A percentile compares a stretch with the other conserved stretches of the same genome.
These are phyloP conservation scores for Ptilorrhoa leucosticta DNA, from an alignment of 2,113 vertebrate species.

Conservation along the genomic window DNA sequence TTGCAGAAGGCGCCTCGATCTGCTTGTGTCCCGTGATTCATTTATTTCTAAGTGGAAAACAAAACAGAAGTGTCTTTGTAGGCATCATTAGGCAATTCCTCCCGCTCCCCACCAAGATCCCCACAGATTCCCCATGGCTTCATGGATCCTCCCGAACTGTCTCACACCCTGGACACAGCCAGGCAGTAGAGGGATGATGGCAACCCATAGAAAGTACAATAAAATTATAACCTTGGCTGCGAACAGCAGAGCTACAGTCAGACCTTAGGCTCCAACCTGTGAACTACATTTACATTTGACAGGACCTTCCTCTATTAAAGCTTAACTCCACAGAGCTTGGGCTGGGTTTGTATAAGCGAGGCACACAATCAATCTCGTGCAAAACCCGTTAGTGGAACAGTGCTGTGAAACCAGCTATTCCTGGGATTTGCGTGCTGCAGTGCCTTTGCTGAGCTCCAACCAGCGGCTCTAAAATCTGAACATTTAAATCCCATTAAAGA, in stretches of 20 bases:
- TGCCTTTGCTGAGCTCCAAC: not conserved
- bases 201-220: not conserved
- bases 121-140: not conserved
- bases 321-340: not conserved
- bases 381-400: not conserved
- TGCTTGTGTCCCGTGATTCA: not conserved
- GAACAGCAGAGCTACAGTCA: not conserved
- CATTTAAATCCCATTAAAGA: conserved; percentile 4
- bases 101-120: not conserved
- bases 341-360: not conserved
- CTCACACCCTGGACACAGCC: not conserved
- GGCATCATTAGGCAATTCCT: not conserved
- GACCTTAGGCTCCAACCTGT: not conserved
- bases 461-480: not conserved
- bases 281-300: not conserved
- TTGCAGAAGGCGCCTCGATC: not conserved
- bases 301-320: not conserved
- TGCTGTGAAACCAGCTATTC: not conserved
- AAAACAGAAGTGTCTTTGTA: not conserved
- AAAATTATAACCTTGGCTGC: not conserved
- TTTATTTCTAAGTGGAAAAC: not conserved
- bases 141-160: not conserved
- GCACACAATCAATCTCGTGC: not conserved
- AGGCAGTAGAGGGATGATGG: not conserved
- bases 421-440: not conserved